phyloP scores from a whole-genome alignment of 2,113 vertebrate genomes.

The Azemiops feae region DNA sequence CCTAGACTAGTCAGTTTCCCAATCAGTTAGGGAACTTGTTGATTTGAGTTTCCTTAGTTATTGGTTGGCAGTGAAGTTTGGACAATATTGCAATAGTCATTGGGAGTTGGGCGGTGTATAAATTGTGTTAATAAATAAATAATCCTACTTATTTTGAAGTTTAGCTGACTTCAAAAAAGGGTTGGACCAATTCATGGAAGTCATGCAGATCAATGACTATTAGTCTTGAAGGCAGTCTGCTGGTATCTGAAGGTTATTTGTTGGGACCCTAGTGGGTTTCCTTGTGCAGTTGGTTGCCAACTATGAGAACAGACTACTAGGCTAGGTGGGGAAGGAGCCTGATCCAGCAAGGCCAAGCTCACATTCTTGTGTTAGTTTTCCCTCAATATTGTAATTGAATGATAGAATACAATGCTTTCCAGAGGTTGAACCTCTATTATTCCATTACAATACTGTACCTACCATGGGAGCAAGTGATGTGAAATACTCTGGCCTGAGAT shows the following conservation, averaged over 20 bases:
- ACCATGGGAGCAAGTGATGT: neutral
- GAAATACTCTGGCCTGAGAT: neutral
- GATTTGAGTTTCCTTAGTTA: neutral
- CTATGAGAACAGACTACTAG: neutral
- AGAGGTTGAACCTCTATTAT: neutral
- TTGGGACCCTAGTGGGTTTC: neutral
- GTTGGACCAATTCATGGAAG: neutral
- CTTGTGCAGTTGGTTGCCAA: neutral
- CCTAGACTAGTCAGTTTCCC: neutral
- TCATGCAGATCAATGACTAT: neutral
- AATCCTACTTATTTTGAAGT: neutral
- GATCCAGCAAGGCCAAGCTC: neutral
- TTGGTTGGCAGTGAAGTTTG: neutral
- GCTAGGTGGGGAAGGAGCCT: neutral
- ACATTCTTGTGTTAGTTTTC: neutral
- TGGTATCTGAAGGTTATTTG: neutral
- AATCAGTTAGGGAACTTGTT: neutral
- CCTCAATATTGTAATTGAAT: neutral
- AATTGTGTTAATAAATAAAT: neutral
- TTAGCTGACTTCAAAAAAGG: neutral
- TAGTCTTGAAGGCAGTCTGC: neutral
- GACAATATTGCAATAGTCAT: neutral
- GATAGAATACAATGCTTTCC: neutral
- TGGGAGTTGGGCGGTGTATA: neutral
- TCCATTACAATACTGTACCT: neutral